Conservation (phyloP, 1,140 invertebrate genomes). For the Limonius californicus region DNA sequence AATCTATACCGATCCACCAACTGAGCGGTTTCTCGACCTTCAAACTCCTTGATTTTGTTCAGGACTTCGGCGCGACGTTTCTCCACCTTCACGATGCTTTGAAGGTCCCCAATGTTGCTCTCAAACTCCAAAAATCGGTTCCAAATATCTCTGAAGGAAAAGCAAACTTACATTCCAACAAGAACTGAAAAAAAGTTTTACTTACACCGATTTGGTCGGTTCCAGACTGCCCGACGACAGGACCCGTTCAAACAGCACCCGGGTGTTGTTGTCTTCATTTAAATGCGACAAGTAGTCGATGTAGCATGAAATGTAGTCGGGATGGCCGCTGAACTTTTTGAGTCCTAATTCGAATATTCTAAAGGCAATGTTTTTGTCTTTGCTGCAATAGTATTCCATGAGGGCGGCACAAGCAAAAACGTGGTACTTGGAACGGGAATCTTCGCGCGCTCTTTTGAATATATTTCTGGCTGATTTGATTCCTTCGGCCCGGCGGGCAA, state of each 20-base stretch:
- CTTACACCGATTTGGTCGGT: conserved; percentile 88
- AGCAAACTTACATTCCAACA: too few relatives aligned
- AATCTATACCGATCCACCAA: conserved; percentile 95
- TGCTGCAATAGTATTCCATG: conserved; percentile 99
- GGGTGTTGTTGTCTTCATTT: conserved; percentile 99
- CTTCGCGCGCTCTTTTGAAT: conserved; percentile 94
- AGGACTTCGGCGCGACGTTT: conserved; percentile 85
- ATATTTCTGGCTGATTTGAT: conserved; percentile 93
- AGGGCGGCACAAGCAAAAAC: conserved; percentile 94
- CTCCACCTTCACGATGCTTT: conserved; percentile 98
- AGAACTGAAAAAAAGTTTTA: conserved; percentile 30
- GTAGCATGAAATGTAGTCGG: conserved; percentile 93
- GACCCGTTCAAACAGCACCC: conserved; percentile 95
- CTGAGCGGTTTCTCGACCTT: conserved; percentile 94
- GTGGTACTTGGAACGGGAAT: conserved; percentile 81
- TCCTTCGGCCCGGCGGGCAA: conserved; percentile 92
- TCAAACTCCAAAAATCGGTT: conserved; percentile 98
- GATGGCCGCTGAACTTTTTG: conserved; percentile 92
- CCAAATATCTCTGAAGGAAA: conserved; percentile 85
- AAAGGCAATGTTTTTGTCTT: conserved; percentile 98
- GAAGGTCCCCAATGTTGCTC: conserved; percentile 95
- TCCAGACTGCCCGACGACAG: conserved; percentile 89
- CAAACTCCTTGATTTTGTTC: conserved; percentile 94
- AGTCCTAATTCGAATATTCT: conserved; percentile 97
- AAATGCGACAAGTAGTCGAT: conserved; percentile 97